Percentiles rank a stretch among this genome's conserved stretches.
Conservation (phyloP, 2,888 invertebrate genomes). For the Lamproptera curius region DNA sequence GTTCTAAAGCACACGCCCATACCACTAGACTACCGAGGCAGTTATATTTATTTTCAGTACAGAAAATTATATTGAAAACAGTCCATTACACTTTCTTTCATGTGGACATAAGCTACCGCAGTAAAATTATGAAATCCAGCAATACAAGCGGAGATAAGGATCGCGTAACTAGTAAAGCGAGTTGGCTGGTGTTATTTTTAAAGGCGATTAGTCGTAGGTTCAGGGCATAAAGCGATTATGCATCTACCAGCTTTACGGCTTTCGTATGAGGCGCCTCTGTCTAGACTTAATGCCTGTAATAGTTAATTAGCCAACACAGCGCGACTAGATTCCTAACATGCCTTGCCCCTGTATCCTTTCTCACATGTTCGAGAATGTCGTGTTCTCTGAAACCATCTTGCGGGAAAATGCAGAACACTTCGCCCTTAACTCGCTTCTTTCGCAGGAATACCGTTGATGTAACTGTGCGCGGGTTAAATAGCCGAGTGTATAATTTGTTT, state of each 20-base stretch:
- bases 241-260: slow-evolving; percentile 21
- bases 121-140: slow-evolving; percentile 11
- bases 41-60: too few relatives aligned
- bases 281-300: slow-evolving; percentile 43
- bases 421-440: not conserved
- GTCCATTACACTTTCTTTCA: too few relatives aligned
- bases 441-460: not conserved
- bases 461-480: too few relatives aligned
- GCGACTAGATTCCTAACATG: slow-evolving; percentile 58
- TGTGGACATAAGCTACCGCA: too few relatives aligned
- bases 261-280: slow-evolving; percentile 39
- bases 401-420: not conserved
- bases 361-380: slow-evolving; percentile 32
- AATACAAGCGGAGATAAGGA: slow-evolving; percentile 16
- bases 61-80: too few relatives aligned
- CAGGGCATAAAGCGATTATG: slow-evolving; percentile 16
- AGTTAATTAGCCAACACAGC: slow-evolving; percentile 59
- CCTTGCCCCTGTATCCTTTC: slow-evolving; percentile 51
- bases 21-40: too few relatives aligned
- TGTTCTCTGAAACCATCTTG: not conserved
- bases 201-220: slow-evolving; percentile 12
- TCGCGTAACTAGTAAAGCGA: slow-evolving; percentile 11
- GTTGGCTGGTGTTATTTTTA: slow-evolving; percentile 17
- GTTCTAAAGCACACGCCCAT: too few relatives aligned
- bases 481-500: too few relatives aligned